These are phyloP conservation scores for Mormyrops attenuatus DNA, from an alignment of 2,797 vertebrate species.

Conservation along the genomic window DNA sequence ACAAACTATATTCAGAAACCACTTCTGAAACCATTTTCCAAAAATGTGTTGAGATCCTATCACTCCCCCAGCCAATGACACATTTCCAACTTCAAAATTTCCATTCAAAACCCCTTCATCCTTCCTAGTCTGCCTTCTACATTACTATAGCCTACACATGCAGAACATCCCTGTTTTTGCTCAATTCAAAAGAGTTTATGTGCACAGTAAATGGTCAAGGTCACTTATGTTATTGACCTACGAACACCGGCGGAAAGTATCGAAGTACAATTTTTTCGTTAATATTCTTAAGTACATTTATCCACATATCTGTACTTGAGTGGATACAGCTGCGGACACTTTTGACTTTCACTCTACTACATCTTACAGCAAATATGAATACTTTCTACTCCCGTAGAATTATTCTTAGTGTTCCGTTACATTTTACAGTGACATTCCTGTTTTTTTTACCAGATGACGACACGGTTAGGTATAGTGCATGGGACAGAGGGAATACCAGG, in stretches of 20 bases:
- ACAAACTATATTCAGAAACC: no score
- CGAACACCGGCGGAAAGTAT: neutral
- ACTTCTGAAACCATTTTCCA: neutral
- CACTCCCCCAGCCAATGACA: neutral
- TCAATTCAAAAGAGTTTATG: neutral
- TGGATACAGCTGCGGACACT: neutral
- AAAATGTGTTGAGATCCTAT: neutral
- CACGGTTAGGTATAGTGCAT: neutral
- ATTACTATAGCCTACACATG: neutral
- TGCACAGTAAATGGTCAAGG: neutral
- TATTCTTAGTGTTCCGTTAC: neutral
- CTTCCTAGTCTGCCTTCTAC: neutral
- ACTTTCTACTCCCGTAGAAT: neutral
- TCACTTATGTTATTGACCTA: neutral
- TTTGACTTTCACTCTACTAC: neutral
- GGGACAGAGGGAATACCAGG: neutral
- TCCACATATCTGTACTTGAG: neutral
- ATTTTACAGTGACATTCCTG: neutral
- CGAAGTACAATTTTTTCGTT: neutral
- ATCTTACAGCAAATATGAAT: neutral
- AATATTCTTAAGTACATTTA: neutral
- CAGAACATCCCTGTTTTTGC: neutral
- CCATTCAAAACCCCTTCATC: neutral
- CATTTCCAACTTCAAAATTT: neutral
- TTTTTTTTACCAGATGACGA: neutral